Conservation (phyloP, 2,797 vertebrate genomes). For the Alfaro cultratus region DNA sequence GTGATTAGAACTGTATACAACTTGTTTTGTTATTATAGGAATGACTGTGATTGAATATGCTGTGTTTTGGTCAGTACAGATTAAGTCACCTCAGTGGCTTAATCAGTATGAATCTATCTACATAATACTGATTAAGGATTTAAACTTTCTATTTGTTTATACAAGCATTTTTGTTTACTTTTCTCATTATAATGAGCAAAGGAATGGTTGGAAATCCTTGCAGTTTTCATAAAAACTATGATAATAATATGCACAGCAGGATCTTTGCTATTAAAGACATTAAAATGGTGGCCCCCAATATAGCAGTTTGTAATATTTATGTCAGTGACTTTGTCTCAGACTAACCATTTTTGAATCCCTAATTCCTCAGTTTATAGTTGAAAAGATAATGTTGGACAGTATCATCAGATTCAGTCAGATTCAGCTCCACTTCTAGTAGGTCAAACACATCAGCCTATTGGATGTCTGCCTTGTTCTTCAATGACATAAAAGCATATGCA, state of each 20-base stretch:
- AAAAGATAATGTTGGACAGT: background rate
- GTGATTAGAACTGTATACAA: slow-evolving; percentile 3
- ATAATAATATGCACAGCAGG: background rate
- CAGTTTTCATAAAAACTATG: slow-evolving; percentile 1
- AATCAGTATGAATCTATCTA: slow-evolving; percentile 6
- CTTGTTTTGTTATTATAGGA: slow-evolving; percentile 3
- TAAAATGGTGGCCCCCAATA: background rate
- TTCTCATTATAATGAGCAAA: background rate
- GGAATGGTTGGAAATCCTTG: background rate
- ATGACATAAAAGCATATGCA: background rate
- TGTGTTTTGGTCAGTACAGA: slow-evolving; percentile 29
- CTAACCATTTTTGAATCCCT: background rate
- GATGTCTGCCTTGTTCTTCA: background rate
- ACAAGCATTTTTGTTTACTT: background rate
- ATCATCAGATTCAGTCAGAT: background rate
- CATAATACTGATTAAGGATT: slow-evolving; percentile 35
- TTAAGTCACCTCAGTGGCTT: slow-evolving; percentile 3
- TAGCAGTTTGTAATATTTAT: background rate
- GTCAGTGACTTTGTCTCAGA: background rate
- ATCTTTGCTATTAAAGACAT: background rate
- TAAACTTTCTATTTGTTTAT: slow-evolving; percentile 11
- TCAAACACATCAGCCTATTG: background rate
- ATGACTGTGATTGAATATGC: slow-evolving; percentile 24
- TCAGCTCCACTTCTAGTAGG: background rate
- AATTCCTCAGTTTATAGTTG: background rate